Conservation (phyloP, 2,797 vertebrate species). For the Thalassophryne amazonica region DNA sequence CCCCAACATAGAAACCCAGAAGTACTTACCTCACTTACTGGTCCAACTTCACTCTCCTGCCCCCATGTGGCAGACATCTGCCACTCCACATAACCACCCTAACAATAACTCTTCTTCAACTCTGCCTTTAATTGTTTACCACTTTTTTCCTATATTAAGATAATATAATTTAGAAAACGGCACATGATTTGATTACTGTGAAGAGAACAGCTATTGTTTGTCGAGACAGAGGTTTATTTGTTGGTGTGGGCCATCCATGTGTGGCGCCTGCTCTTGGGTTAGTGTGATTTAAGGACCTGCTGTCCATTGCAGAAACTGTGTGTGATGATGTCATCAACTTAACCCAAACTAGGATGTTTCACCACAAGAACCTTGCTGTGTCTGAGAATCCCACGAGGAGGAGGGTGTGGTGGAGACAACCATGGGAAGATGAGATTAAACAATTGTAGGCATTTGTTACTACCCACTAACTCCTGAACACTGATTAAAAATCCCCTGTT, state of each 20-base stretch:
- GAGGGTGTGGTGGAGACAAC: conserved; percentile 15
- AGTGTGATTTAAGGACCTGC: conserved; percentile 63
- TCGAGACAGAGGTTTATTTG: conserved; percentile 11
- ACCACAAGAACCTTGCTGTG: conserved; percentile 48
- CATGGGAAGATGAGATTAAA: conserved; percentile 48
- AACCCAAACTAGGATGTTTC: conserved; percentile 72
- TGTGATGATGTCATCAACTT: conserved; percentile 78
- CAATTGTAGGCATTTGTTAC: conserved; percentile 60
- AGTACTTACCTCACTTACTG: not conserved
- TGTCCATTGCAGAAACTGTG: conserved; percentile 58
- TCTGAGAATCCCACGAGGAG: conserved; percentile 30
- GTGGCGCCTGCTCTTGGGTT: conserved; percentile 53
- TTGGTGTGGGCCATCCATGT: conserved; percentile 5
- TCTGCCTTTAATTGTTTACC: conserved; percentile 32
- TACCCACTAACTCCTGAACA: conserved; percentile 25
- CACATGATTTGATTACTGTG: conserved; percentile 11
- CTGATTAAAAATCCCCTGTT: conserved; percentile 10
- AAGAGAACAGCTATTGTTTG: conserved; percentile 31
- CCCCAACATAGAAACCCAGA: conserved; percentile 7
- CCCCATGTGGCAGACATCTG: conserved; percentile 45
- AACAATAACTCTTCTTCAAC: not conserved
- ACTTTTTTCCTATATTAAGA: not conserved
- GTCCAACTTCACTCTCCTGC: conserved; percentile 34
- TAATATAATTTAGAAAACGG: conserved; percentile 37
- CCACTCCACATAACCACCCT: not conserved